phyloP scores from a whole-genome alignment of 1,140 invertebrate species.

The Gonatopus flavifemur region DNA sequence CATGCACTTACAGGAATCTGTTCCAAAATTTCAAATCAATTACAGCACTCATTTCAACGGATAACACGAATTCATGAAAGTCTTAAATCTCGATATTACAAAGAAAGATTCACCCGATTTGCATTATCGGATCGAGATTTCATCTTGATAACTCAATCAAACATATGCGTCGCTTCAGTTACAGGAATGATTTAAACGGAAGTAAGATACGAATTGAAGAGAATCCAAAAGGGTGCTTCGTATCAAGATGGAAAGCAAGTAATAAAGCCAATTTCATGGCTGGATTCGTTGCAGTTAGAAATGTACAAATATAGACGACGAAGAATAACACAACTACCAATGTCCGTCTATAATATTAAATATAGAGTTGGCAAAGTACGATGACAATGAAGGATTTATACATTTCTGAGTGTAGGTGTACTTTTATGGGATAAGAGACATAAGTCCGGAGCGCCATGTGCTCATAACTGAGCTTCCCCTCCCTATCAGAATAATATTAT shows the following conservation, averaged over 20 bases:
- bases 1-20: no score
- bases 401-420: slow-evolving; percentile 5
- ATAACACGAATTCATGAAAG: no score
- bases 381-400: slow-evolving; percentile 16
- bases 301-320: slow-evolving; percentile 6
- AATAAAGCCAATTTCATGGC: slow-evolving; percentile 55
- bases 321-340: slow-evolving; percentile 27
- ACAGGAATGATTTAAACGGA: slow-evolving; percentile 15
- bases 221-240: no score
- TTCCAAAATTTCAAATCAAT: no score
- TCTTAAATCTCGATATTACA: no score
- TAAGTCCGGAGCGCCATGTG: slow-evolving; percentile 49
- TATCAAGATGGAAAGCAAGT: slow-evolving; percentile 39
- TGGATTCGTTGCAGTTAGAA: slow-evolving; percentile 39
- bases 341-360: no score
- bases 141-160: slow-evolving; percentile 11
- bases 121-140: not conserved
- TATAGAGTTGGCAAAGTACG: slow-evolving; percentile 1
- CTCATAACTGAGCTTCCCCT: slow-evolving; percentile 51
- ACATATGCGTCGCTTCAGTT: slow-evolving; percentile 13
- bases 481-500: slow-evolving; percentile 51
- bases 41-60: no score
- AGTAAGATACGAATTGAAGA: slow-evolving; percentile 31
- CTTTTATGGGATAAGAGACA: slow-evolving; percentile 49
- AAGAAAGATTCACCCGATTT: slow-evolving; percentile 3